phyloP scores from a whole-genome alignment of 1,140 invertebrate genomes.

The Portunus trituberculatus region DNA sequence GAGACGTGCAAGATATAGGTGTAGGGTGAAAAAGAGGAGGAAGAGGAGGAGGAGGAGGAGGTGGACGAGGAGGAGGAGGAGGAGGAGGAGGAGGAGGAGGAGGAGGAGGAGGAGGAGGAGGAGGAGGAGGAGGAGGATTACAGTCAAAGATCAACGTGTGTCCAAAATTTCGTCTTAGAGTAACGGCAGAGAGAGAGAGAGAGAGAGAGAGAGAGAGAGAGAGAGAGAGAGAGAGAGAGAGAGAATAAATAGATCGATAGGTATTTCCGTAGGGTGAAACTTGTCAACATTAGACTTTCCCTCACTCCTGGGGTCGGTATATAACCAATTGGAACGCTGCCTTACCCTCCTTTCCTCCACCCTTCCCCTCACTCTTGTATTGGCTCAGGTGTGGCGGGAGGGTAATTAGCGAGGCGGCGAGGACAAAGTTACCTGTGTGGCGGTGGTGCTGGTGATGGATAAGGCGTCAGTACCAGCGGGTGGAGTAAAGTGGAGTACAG shows the following conservation, averaged over 20 bases:
- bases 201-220: background rate
- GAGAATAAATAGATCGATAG: background rate
- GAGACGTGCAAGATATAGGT: background rate
- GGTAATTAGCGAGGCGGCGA: background rate
- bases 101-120: background rate
- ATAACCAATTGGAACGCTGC: background rate
- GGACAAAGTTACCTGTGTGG: slow-evolving; percentile 9
- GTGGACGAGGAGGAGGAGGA: background rate
- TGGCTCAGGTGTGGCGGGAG: background rate
- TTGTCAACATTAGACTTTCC: background rate
- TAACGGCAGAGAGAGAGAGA: background rate
- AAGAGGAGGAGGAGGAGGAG: background rate
- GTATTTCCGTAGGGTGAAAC: slow-evolving; percentile 24
- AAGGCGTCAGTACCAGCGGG: background rate
- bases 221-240: background rate
- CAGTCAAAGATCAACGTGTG: background rate
- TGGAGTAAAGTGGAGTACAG: background rate
- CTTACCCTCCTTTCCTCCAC: background rate
- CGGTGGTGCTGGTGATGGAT: background rate
- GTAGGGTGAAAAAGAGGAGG: background rate
- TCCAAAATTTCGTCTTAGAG: background rate
- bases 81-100: background rate
- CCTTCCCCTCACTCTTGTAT: background rate
- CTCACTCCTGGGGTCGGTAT: background rate
- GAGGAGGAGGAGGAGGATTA: background rate